Evolutionary conservation across 2,113 vertebrate genomes (phyloP).

Genomic region (Beaufortia kweichowensis): DNA sequence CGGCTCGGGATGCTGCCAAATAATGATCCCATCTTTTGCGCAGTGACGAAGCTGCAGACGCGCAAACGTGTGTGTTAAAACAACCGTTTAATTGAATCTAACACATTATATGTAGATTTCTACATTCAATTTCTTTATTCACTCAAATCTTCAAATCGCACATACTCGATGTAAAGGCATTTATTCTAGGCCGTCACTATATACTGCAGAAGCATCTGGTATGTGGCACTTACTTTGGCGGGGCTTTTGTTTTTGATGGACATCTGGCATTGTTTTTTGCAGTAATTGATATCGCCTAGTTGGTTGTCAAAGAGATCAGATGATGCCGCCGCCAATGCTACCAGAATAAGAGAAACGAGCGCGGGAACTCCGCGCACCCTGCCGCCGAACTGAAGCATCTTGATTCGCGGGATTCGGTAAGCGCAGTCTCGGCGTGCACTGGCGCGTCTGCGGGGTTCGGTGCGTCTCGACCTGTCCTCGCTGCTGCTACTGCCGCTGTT

Average conservation of each 20-base stretch:
- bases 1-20: conserved; percentile 13
- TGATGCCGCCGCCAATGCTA: conserved; percentile 66
- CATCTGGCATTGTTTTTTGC: conserved; percentile 83
- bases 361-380: conserved; percentile 69
- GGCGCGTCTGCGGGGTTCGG: conserved; percentile 39
- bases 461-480: conserved; percentile 49
- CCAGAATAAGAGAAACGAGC: conserved; percentile 70
- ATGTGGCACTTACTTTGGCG: conserved; percentile 74
- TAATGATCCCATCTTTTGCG: conserved; percentile 20
- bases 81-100: background rate
- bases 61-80: background rate
- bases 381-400: conserved; percentile 66
- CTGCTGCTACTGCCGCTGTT: conserved; percentile 12
- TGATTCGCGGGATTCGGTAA: conserved; percentile 40
- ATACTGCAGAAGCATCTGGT: conserved; percentile 11
- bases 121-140: background rate
- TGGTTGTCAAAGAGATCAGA: conserved; percentile 80
- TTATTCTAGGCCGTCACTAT: background rate
- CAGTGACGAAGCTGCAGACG: conserved; percentile 19
- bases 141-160: conserved; percentile 14
- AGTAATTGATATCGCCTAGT: conserved; percentile 85
- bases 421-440: conserved; percentile 50
- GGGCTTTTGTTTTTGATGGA: conserved; percentile 78
- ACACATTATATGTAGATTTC: too few relatives aligned
- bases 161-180: background rate